Base-by-base conservation (phyloP, 2,888 invertebrate genomes). In the Prenolepis imparis region DNA sequence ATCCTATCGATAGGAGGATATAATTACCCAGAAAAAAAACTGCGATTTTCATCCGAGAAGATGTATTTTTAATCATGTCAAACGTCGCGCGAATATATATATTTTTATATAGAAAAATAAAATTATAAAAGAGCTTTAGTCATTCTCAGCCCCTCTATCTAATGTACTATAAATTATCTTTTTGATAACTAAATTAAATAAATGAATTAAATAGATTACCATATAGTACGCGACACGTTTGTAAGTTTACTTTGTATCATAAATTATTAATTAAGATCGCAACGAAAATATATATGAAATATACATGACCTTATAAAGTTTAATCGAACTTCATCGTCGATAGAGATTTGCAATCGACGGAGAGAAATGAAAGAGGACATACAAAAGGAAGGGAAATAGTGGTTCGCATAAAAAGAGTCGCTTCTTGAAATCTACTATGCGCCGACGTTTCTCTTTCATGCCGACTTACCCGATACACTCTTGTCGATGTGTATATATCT, bases 391-490 rank as follows among this genome's bases (percentile, higher is more conserved):
- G 74, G 72, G 83, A 82, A 84, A 83, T 78, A 84, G 85, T 85
- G 77, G 80, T 61, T 84, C 72, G 83, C 83, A 84, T 89, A 91
- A 90, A 92, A 91, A 86, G 88, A 87, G 73, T 84, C 88, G 85
- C 87, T 90, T 86, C 89, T 91, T 90, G 87, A 90, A 48, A 89
- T 91, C 81, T 83, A 73, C 89, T 84, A 86, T 86, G 66, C 82
- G 88, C 83, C 80, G 77, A 70, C 70, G 61, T 84, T 86, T 67
- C 82, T 80, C 80, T 77, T 81, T 84, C 82, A 74, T 82, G 36
- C 48, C 73, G 32, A 11, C 32, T 63, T 74, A 39, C 24, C 12
- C 55, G 85, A 73, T 67, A 59, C 57, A 24, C 64, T 83, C 64
- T 74, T 59, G 74, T 44, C 68, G 55, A 68, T 66, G 55, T 59